Percentiles rank a stretch among this genome's conserved stretches.
These are phyloP conservation scores for Drosophila murphyi DNA, from an alignment of 1,140 invertebrate species.

Conservation along the genomic window DNA sequence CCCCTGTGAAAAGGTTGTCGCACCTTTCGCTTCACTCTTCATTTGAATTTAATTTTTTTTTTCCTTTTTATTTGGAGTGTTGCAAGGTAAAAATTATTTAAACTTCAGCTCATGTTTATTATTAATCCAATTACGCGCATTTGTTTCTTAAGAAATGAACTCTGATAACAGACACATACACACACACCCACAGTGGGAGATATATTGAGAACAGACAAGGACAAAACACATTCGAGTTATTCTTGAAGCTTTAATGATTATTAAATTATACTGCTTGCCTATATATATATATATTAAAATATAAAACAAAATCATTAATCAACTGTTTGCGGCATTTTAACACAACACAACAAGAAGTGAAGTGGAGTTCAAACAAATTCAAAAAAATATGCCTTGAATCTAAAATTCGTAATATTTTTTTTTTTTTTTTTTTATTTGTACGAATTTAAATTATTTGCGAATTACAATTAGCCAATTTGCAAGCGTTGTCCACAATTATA, in stretches of 20 bases:
- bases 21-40: slow-evolving; percentile 36
- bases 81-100: slow-evolving; percentile 22
- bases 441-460: too few species aligned
- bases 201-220: slow-evolving; percentile 6
- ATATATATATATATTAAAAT: background rate
- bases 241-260: background rate
- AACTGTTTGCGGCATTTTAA: background rate
- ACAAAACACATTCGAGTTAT: background rate
- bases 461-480: background rate
- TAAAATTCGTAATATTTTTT: background rate
- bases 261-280: too few species aligned
- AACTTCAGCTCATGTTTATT: background rate
- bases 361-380: background rate
- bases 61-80: background rate
- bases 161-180: slow-evolving; percentile 8
- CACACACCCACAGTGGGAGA: background rate
- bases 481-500: background rate
- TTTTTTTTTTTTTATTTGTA: background rate
- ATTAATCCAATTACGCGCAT: slow-evolving; percentile 6
- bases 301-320: background rate
- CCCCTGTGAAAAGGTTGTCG: slow-evolving; percentile 39
- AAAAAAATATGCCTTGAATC: too few species aligned
- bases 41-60: slow-evolving; percentile 5
- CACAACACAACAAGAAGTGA: background rate
- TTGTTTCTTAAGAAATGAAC: slow-evolving; percentile 8